phyloP scores from a whole-genome alignment of 2,888 invertebrate species.

The Idaea dimidiata region DNA sequence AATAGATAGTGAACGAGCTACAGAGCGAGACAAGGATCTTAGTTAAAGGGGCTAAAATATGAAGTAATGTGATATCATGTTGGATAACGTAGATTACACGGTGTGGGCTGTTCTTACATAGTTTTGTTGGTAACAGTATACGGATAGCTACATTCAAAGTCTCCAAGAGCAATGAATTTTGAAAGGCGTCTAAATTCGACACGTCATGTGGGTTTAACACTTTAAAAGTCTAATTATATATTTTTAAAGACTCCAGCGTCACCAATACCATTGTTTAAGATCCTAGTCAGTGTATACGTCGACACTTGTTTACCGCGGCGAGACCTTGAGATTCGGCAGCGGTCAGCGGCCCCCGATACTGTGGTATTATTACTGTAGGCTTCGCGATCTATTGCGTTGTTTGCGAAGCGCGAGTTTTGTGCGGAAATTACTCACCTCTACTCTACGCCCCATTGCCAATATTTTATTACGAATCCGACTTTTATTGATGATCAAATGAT shows the following conservation, averaged over 20 bases:
- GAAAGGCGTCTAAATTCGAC: too few species aligned
- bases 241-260: not conserved
- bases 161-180: too few species aligned
- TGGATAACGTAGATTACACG: not conserved
- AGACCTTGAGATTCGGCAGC: conserved; percentile 78
- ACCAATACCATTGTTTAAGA: not conserved
- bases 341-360: conserved; percentile 72
- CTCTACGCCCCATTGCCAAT: conserved; percentile 9
- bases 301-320: conserved; percentile 74
- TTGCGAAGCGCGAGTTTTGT: conserved; percentile 47
- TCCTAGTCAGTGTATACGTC: conserved; percentile 32
- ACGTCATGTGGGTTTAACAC: too few species aligned
- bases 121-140: too few species aligned
- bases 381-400: conserved; percentile 37
- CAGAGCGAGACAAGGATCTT: not conserved
- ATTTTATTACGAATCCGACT: not conserved
- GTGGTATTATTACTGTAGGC: conserved; percentile 31
- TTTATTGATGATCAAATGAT: not conserved
- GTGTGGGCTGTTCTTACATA: too few species aligned
- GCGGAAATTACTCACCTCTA: conserved; percentile 47
- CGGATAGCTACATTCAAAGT: too few species aligned
- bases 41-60: not conserved
- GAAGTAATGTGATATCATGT: not conserved
- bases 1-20: conserved; percentile 9
- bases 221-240: too few species aligned